Evolutionary conservation across 2,797 vertebrate species (phyloP).

Genomic region (Xerus rutilus): DNA sequence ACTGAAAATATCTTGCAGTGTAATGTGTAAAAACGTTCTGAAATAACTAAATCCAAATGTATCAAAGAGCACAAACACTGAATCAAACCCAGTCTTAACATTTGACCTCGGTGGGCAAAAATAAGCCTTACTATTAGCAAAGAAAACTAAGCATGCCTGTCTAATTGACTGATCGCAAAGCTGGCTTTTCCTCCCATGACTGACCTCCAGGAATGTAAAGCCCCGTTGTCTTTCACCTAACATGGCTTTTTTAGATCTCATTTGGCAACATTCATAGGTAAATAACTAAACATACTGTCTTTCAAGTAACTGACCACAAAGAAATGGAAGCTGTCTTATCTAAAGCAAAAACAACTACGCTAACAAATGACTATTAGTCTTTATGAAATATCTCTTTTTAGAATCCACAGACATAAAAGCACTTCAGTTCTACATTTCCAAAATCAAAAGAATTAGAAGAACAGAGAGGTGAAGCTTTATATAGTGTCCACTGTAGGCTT

Average conservation of each 20-base stretch:
- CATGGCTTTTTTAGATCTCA: constrained; percentile 77
- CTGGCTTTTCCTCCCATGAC: constrained; percentile 87
- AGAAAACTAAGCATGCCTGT: constrained; percentile 88
- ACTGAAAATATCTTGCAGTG: constrained; percentile 58
- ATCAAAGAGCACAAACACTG: constrained; percentile 66
- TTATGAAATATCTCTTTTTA: not conserved
- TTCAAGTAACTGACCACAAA: constrained; percentile 64
- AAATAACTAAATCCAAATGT: constrained; percentile 83
- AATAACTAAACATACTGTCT: constrained; percentile 67
- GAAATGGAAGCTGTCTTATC: constrained; percentile 39
- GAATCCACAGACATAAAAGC: not conserved
- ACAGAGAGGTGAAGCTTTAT: not conserved
- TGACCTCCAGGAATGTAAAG: constrained; percentile 88
- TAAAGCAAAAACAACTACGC: constrained; percentile 31
- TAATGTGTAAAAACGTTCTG: not conserved
- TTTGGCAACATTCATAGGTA: constrained; percentile 71
- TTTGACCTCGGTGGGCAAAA: constrained; percentile 89
- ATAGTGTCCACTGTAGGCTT: not conserved
- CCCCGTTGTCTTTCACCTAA: constrained; percentile 80
- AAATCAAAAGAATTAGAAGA: not conserved
- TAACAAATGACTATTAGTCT: not conserved
- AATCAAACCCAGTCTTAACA: constrained; percentile 89
- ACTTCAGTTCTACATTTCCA: not conserved
- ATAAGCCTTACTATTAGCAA: constrained; percentile 87
- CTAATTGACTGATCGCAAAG: constrained; percentile 89